A percentile compares a stretch with the other conserved stretches of the same genome.
phyloP scores from a whole-genome alignment of 2,113 vertebrate species.

The Rostratula benghalensis region DNA sequence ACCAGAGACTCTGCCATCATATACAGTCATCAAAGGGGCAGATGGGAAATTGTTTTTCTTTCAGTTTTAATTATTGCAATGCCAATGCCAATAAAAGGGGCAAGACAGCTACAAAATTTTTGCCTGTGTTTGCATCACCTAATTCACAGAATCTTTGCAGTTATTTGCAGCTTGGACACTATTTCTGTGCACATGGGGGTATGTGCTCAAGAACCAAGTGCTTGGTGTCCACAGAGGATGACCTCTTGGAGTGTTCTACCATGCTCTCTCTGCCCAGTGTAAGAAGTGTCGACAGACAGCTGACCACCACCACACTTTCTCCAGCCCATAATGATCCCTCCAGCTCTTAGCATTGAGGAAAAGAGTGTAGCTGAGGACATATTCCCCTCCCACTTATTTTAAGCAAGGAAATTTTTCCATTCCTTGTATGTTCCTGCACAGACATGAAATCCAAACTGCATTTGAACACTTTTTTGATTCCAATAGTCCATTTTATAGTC shows the following conservation, averaged over 20 bases:
- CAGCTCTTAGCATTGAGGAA: neutral
- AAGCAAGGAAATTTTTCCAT: neutral
- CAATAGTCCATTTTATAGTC: neutral
- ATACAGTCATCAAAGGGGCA: neutral
- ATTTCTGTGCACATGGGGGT: rapidly evolving
- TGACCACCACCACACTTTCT: neutral
- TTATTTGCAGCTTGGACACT: neutral
- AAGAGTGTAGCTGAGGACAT: neutral
- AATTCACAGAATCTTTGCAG: neutral
- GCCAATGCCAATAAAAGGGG: neutral
- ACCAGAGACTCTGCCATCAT: neutral
- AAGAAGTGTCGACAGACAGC: neutral
- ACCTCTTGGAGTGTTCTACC: neutral
- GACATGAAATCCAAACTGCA: neutral
- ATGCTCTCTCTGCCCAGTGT: neutral
- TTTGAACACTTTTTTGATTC: neutral
- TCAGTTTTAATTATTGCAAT: neutral
- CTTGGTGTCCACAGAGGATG: neutral
- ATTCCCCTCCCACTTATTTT: neutral
- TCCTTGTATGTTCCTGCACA: neutral
- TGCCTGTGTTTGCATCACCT: neutral
- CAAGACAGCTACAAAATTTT: neutral
- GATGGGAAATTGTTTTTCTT: neutral
- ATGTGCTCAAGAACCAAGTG: neutral
- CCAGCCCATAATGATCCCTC: neutral